Evolutionary conservation across 1,140 invertebrate species (phyloP).

Genomic region (Lerema accius): DNA sequence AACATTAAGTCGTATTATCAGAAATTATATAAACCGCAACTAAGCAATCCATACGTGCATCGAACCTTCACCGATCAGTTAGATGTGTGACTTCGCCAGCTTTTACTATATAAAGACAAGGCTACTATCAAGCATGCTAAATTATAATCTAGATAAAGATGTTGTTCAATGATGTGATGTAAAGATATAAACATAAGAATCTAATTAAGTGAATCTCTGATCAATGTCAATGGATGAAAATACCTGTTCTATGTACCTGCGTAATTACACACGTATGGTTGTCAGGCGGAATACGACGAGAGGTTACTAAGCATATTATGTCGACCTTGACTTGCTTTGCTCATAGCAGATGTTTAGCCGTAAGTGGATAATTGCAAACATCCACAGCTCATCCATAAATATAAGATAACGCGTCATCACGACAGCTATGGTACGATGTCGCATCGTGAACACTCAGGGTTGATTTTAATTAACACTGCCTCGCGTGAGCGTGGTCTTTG

Average conservation of each 20-base stretch:
- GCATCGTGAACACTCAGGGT: slow-evolving; percentile 55
- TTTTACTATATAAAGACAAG: too few species aligned
- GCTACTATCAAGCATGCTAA: too few species aligned
- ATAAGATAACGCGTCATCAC: slow-evolving; percentile 49
- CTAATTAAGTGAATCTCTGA: background rate
- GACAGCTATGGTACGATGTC: slow-evolving; percentile 40
- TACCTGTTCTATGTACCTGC: slow-evolving; percentile 49
- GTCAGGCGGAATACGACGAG: slow-evolving; percentile 54
- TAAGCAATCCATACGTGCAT: too few species aligned
- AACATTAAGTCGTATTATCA: too few species aligned
- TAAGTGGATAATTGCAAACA: slow-evolving; percentile 57
- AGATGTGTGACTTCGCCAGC: too few species aligned
- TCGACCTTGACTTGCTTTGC: slow-evolving; percentile 65
- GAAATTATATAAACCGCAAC: too few species aligned
- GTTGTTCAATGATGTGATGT: background rate
- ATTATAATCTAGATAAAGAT: background rate
- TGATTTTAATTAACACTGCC: slow-evolving; percentile 56
- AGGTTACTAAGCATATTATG: slow-evolving; percentile 41
- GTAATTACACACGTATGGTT: slow-evolving; percentile 57
- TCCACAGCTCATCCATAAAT: slow-evolving; percentile 56
- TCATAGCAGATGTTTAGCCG: slow-evolving; percentile 51
- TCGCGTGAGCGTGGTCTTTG: slow-evolving; percentile 37
- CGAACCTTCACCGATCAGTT: too few species aligned
- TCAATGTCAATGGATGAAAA: slow-evolving; percentile 29
- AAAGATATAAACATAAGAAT: background rate